Evolutionary conservation across 2,888 invertebrate species (phyloP).

Genomic region (Meganola albula): DNA sequence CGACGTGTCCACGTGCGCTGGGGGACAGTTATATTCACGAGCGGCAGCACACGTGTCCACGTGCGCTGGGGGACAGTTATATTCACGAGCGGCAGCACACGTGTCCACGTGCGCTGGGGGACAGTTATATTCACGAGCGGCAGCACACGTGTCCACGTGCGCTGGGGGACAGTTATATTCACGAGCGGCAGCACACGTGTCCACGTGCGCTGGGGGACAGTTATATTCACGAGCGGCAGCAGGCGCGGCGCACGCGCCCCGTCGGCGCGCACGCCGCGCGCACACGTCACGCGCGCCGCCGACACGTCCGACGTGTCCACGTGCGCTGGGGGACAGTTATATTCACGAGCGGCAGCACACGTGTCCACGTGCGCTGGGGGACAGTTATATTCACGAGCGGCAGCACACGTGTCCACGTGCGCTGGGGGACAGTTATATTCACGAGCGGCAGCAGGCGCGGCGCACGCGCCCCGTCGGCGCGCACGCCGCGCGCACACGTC

Average conservation of each 20-base stretch:
- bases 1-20: background rate
- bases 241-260: background rate
- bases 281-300: background rate
- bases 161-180: too few species aligned
- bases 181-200: background rate
- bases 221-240: background rate
- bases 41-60: background rate
- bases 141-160: background rate
- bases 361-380: conserved; percentile 29
- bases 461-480: conserved; percentile 28
- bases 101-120: background rate
- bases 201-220: too few species aligned
- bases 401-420: conserved; percentile 39
- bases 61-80: too few species aligned
- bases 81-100: background rate
- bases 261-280: background rate
- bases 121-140: too few species aligned
- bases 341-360: conserved; percentile 37
- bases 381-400: conserved; percentile 30
- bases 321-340: background rate
- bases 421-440: too few species aligned
- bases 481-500: conserved; percentile 19
- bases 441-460: conserved; percentile 48
- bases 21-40: too few species aligned
- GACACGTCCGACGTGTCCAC: background rate